Evolutionary conservation across 2,113 vertebrate species (phyloP), one percentile per base, ranked within the genome.

Genomic region (Psettodes erumei): DNA sequence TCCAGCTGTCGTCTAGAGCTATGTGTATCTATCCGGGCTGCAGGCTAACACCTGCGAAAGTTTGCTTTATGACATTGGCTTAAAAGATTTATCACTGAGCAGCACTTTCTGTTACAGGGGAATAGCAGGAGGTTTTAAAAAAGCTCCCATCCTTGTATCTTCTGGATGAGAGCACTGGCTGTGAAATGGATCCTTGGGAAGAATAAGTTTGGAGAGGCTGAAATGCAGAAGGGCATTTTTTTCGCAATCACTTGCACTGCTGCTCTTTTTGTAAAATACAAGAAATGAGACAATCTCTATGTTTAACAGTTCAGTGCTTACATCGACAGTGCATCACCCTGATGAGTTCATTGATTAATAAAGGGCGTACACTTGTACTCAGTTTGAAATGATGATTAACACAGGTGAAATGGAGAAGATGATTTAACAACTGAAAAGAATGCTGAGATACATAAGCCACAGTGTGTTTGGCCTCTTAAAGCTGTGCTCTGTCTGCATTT

Each of bases 41-140:
- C 80, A 71, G 78, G 79, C 77, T 89, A n/a, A 83, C 80, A 87
- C 82, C 84, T 87, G 75, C 85, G 83, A 91, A 91, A 84, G 83
- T 91, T 90, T 79, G 84, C 82, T 84, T 91, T 81, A 87, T 92
- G 84, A 89, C 89, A 81, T 79, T 88, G 86, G 86, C 79, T 90
- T 87, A 62, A 91, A 88, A 82, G 68, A 87, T 91, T 86, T 89
- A 91, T 91, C 88, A 86, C 83, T 51, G 82, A 79, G 83, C 71
- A 45, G 80, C 69, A 69, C 71, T 85, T 87, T 87, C 69, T 40
- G 71, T 81, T 82, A 75, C 50, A 35, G 73, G 42, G 28, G 47
- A 50, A 71, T 67, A 71, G 82, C 27, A 28, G 58, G 43, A 35
- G 59, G 48, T 64, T 89, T 80, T 61, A 48, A 86, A 83, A 79